These are phyloP conservation scores for Enoplosus armatus DNA, from an alignment of 2,797 vertebrate species.

Conservation along the genomic window DNA sequence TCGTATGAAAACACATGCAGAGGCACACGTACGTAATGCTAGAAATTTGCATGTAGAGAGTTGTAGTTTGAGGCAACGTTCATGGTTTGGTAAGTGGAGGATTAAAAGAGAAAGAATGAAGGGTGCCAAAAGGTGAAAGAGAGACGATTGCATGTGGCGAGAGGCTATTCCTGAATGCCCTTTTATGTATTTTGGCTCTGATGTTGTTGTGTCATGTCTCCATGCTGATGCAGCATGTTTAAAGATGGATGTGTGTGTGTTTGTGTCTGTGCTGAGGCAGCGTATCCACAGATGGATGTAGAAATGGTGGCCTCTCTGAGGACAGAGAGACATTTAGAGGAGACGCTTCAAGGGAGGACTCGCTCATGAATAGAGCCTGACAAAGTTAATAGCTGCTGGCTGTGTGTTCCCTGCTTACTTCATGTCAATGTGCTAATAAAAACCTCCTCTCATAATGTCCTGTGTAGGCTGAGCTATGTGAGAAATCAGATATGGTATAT, in stretches of 20 bases:
- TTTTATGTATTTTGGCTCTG: constrained; percentile 74
- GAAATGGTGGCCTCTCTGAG: constrained; percentile 75
- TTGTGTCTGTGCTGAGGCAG: constrained; percentile 74
- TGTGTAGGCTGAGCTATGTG: constrained; percentile 35
- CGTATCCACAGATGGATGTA: constrained; percentile 78
- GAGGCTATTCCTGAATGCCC: constrained; percentile 65
- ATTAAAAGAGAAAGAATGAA: constrained; percentile 28
- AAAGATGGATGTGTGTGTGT: constrained; percentile 71
- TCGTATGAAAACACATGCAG: constrained; percentile 25
- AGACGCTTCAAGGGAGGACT: constrained; percentile 60
- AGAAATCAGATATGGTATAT: constrained; percentile 55
- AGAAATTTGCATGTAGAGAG: background rate
- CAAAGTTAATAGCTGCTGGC: constrained; percentile 69
- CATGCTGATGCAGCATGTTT: constrained; percentile 78
- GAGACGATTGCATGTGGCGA: constrained; percentile 21
- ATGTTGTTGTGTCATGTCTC: constrained; percentile 77
- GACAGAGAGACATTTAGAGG: constrained; percentile 80
- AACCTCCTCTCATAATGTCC: constrained; percentile 54
- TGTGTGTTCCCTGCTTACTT: constrained; percentile 43
- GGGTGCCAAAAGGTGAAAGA: constrained; percentile 37
- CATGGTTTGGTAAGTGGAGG: background rate
- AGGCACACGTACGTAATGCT: background rate
- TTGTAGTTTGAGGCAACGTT: background rate
- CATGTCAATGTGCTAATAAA: constrained; percentile 61
- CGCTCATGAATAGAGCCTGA: constrained; percentile 41